Evolutionary conservation across 2,113 vertebrate genomes (phyloP).

Genomic region (Pimephales promelas): DNA sequence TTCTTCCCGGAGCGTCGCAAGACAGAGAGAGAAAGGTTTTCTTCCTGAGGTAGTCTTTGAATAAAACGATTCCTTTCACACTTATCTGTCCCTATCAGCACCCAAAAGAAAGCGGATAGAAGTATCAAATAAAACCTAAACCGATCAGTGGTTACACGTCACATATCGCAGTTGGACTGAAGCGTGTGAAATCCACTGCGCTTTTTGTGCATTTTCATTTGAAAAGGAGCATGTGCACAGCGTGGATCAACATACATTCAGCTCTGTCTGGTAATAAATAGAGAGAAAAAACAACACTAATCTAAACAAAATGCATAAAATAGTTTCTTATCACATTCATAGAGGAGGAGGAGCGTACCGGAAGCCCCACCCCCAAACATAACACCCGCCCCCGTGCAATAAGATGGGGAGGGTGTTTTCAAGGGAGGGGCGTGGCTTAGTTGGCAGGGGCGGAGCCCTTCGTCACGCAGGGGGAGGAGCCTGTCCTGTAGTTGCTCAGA

Average conservation of each 20-base stretch:
- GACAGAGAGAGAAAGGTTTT: conserved; percentile 64
- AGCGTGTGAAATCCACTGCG: conserved; percentile 91
- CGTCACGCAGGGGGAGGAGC: conserved; percentile 68
- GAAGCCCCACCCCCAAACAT: conserved; percentile 48
- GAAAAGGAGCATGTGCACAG: conserved; percentile 93
- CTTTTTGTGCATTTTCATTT: conserved; percentile 80
- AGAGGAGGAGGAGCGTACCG: conserved; percentile 58
- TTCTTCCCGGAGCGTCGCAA: conserved; percentile 27
- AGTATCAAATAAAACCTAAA: conserved; percentile 71
- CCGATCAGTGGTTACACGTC: conserved; percentile 90
- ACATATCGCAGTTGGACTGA: conserved; percentile 92
- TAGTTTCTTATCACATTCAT: conserved; percentile 87
- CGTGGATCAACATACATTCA: conserved; percentile 99
- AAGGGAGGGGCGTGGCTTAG: conserved; percentile 57
- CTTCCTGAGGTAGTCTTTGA: conserved; percentile 94
- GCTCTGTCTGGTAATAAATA: conserved; percentile 99
- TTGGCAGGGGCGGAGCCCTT: conserved; percentile 73
- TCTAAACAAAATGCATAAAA: conserved; percentile 76
- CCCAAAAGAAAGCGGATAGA: conserved; percentile 63
- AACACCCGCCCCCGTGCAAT: conserved; percentile 53
- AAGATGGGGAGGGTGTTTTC: conserved; percentile 40
- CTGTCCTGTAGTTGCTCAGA: conserved; percentile 79
- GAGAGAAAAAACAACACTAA: conserved; percentile 82
- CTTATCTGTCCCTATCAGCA: conserved; percentile 76
- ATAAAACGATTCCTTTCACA: conserved; percentile 73